These are phyloP conservation scores for Hypotaenidia okinawae DNA, from an alignment of 2,797 vertebrate species.

Conservation along the genomic window DNA sequence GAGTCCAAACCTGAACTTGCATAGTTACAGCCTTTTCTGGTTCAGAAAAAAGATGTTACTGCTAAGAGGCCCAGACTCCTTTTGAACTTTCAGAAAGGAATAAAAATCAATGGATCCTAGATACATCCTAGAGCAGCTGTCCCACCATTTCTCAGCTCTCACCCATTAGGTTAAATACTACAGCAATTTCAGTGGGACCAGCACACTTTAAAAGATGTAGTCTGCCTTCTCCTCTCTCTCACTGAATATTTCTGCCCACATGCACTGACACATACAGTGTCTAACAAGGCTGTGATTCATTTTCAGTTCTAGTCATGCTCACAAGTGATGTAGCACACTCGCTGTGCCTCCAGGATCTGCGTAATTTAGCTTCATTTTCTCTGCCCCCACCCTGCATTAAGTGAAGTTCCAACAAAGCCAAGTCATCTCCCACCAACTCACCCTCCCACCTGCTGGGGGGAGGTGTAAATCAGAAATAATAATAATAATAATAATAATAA, in stretches of 20 bases:
- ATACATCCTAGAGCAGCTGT: background rate
- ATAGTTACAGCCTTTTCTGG: background rate
- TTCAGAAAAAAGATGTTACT: slow-evolving; percentile 11
- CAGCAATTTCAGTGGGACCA: background rate
- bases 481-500: slow-evolving; percentile 5
- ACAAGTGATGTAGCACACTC: slow-evolving; percentile 57
- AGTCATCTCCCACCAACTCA: slow-evolving; percentile 67
- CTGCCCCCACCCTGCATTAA: slow-evolving; percentile 53
- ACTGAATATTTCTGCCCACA: slow-evolving; percentile 71
- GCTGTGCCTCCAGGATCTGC: slow-evolving; percentile 62
- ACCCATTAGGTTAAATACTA: slow-evolving; percentile 19
- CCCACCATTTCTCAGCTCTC: slow-evolving; percentile 21
- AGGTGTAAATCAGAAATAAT: slow-evolving; percentile 44
- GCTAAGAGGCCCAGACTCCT: background rate
- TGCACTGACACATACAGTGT: slow-evolving; percentile 71
- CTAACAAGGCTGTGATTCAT: slow-evolving; percentile 76
- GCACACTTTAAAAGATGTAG: slow-evolving; percentile 52
- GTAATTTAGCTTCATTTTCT: slow-evolving; percentile 42
- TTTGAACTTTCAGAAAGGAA: slow-evolving; percentile 18
- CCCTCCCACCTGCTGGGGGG: slow-evolving; percentile 67
- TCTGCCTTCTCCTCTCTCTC: slow-evolving; percentile 38
- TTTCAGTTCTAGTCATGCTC: slow-evolving; percentile 66
- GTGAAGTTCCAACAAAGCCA: slow-evolving; percentile 61
- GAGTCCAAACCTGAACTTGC: slow-evolving; percentile 21
- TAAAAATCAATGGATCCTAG: background rate